Evolutionary conservation across 2,888 invertebrate species (phyloP).

Genomic region (Panorpa germanica): DNA sequence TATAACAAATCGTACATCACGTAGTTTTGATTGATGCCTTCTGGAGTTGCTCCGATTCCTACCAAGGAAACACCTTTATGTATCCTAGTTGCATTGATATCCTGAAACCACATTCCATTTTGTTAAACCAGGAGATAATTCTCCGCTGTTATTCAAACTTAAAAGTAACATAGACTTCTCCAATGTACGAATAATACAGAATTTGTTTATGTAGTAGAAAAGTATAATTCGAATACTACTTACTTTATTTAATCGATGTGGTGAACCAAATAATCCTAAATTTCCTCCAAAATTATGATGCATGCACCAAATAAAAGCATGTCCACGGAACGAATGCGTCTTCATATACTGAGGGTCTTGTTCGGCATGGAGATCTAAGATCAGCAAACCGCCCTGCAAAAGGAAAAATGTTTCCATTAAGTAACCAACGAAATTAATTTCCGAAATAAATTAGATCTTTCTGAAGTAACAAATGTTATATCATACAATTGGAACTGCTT

Average conservation of each 20-base stretch:
- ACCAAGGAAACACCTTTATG: slow-evolving; percentile 64
- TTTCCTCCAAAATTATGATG: slow-evolving; percentile 92
- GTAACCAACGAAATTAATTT: too few species aligned
- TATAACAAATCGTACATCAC: slow-evolving; percentile 80
- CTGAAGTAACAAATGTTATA: too few species aligned
- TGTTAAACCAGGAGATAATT: too few species aligned
- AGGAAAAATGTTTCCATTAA: neutral
- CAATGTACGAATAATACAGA: too few species aligned
- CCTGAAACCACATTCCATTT: too few species aligned
- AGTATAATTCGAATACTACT: too few species aligned
- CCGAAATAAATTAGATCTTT: too few species aligned
- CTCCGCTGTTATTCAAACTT: too few species aligned
- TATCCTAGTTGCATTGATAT: too few species aligned
- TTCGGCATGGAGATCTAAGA: slow-evolving; percentile 81
- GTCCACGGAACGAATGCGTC: slow-evolving; percentile 71
- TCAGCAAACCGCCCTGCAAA: slow-evolving; percentile 56
- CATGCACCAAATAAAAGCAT: slow-evolving; percentile 95
- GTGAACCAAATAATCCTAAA: slow-evolving; percentile 76
- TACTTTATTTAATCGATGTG: slow-evolving; percentile 47
- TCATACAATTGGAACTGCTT: slow-evolving; percentile 40
- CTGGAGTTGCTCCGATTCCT: slow-evolving; percentile 80
- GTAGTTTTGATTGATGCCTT: slow-evolving; percentile 92
- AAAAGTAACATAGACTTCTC: too few species aligned
- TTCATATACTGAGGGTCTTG: slow-evolving; percentile 59
- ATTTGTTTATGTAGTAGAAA: too few species aligned